A percentile compares a stretch with the other conserved stretches of the same genome.
These are phyloP conservation scores for Zygaena filipendulae DNA, from an alignment of 2,888 invertebrate species.

Conservation along the genomic window DNA sequence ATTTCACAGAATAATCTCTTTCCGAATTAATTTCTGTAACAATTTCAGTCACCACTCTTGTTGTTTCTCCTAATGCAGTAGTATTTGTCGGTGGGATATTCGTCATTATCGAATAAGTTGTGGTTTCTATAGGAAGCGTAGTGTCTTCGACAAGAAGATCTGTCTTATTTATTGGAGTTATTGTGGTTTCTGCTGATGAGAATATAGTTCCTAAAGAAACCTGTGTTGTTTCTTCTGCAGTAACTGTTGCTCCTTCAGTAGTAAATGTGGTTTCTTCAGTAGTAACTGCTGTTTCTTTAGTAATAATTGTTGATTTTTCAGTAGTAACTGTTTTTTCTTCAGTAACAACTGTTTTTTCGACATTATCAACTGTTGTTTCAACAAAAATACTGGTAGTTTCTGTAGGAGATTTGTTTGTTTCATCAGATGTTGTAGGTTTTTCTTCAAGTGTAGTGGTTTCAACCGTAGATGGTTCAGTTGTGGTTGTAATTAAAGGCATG, in stretches of 20 bases:
- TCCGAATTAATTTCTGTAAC: slow-evolving; percentile 44
- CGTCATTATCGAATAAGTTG: too few species aligned
- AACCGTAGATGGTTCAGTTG: too few species aligned
- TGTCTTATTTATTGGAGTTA: too few species aligned
- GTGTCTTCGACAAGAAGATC: too few species aligned
- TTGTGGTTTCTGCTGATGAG: slow-evolving; percentile 20
- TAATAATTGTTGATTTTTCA: slow-evolving; percentile 16
- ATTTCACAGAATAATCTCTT: slow-evolving; percentile 24
- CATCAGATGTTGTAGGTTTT: slow-evolving; percentile 15
- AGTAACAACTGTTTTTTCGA: too few species aligned
- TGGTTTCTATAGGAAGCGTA: too few species aligned
- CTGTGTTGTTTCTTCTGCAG: too few species aligned
- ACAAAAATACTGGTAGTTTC: slow-evolving; percentile 3
- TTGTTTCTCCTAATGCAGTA: slow-evolving; percentile 29
- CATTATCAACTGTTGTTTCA: slow-evolving; percentile 18
- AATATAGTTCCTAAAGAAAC: too few species aligned
- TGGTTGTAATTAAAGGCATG: too few species aligned
- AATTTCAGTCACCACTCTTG: slow-evolving; percentile 35
- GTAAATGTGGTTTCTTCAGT: slow-evolving; percentile 15
- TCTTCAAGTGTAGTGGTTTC: slow-evolving; percentile 14
- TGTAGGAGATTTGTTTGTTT: too few species aligned
- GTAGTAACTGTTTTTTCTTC: slow-evolving; percentile 18
- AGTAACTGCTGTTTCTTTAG: slow-evolving; percentile 15
- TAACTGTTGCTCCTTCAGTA: too few species aligned
- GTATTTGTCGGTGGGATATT: too few species aligned